phyloP scores from a whole-genome alignment of 2,888 invertebrate species.

The Tolmerus cingulatus region DNA sequence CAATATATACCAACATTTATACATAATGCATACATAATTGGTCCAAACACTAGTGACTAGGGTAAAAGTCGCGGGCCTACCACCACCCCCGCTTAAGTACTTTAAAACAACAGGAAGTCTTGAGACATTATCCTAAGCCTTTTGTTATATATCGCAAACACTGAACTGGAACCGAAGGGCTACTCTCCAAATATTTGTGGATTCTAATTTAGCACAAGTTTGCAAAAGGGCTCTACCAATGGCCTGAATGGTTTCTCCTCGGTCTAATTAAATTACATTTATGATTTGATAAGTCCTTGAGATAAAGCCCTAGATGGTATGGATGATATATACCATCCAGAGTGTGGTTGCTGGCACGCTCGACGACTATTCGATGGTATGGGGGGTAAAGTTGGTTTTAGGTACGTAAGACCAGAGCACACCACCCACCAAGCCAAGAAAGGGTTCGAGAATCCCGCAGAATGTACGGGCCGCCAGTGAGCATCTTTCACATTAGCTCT shows the following conservation, averaged over 20 bases:
- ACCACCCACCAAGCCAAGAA: not conserved
- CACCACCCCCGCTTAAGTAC: not conserved
- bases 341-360: not conserved
- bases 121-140: constrained; percentile 27
- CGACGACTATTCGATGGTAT: not conserved
- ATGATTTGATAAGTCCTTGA: constrained; percentile 41
- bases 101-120: constrained; percentile 21
- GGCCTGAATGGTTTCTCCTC: constrained; percentile 28
- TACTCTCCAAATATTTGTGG: constrained; percentile 41
- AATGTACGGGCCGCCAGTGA: not conserved
- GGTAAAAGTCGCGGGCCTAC: not conserved
- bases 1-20: not conserved
- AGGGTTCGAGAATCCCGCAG: not conserved
- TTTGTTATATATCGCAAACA: constrained; percentile 7
- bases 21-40: not conserved
- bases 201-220: constrained; percentile 37
- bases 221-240: constrained; percentile 13
- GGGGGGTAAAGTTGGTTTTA: not conserved
- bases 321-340: constrained; percentile 7
- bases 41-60: not conserved
- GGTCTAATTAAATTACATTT: constrained; percentile 44
- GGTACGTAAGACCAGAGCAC: not conserved
- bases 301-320: constrained; percentile 11
- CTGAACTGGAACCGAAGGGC: not conserved
- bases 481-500: constrained; percentile 3